These are phyloP conservation scores for Campoletis raptor DNA, from an alignment of 2,888 invertebrate genomes.

Conservation along the genomic window DNA sequence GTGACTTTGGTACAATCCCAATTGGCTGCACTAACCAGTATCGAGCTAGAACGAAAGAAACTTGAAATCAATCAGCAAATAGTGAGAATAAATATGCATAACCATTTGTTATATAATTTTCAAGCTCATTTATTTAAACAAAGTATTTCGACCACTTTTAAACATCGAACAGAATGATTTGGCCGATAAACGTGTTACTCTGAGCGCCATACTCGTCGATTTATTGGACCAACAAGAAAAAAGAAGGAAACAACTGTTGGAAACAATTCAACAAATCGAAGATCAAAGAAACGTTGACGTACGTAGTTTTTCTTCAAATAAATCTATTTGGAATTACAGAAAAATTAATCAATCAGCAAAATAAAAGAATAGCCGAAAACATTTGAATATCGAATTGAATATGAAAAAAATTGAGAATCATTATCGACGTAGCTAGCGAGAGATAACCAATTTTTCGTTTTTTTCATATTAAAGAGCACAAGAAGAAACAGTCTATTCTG, in stretches of 20 bases:
- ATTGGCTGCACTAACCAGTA: conserved; percentile 89
- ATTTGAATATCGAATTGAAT: neutral
- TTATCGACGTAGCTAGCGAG: neutral
- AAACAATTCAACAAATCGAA: conserved; percentile 91
- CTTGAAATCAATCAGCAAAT: conserved; percentile 89
- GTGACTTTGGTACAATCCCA: conserved; percentile 90
- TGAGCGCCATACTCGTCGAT: conserved; percentile 89
- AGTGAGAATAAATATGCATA: conserved; percentile 82
- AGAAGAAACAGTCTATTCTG: conserved; percentile 87
- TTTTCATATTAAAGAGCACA: conserved; percentile 68
- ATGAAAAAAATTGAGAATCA: neutral
- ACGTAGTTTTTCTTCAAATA: conserved; percentile 70
- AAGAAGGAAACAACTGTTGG: conserved; percentile 88
- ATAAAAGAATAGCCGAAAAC: neutral
- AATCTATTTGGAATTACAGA: neutral
- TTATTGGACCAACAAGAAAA: conserved; percentile 89
- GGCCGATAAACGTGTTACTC: conserved; percentile 88
- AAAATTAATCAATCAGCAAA: neutral
- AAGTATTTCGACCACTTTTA: neutral
- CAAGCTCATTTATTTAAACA: conserved; percentile 70
- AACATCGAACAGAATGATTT: conserved; percentile 87
- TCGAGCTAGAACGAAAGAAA: conserved; percentile 90
- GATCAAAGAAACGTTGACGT: conserved; percentile 81
- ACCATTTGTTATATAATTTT: conserved; percentile 58
- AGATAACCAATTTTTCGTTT: conserved; percentile 10